A percentile compares a stretch with the other conserved stretches of the same genome.
Evolutionary conservation across 2,113 vertebrate genomes (phyloP).

Genomic region (Bos indicus): DNA sequence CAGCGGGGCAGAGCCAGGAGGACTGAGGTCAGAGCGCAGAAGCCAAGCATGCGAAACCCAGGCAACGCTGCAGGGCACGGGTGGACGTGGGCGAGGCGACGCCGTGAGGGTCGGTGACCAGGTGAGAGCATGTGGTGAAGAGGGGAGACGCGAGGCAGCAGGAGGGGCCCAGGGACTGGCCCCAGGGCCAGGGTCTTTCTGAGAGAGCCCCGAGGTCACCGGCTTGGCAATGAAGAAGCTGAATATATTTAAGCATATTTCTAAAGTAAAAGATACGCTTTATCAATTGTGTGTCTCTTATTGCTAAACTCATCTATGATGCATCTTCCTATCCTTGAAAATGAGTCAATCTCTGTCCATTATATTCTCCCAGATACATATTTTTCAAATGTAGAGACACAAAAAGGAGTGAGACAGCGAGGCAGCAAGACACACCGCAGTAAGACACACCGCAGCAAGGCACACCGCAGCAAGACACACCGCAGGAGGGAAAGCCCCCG

Average conservation of each 20-base stretch:
- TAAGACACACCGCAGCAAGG: no score
- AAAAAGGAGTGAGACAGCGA: not conserved
- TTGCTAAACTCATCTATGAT: not conserved
- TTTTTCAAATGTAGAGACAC: not conserved
- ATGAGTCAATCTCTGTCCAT: not conserved
- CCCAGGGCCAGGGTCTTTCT: not conserved
- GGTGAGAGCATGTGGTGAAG: not conserved
- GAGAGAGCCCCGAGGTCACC: not conserved
- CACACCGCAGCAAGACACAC: no score
- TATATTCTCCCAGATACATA: not conserved
- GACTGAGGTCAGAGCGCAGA: not conserved
- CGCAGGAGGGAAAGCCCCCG: not conserved
- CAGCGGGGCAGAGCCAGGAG: not conserved
- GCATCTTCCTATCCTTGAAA: not conserved
- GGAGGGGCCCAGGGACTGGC: not conserved
- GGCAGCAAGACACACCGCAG: not conserved
- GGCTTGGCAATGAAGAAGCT: not conserved
- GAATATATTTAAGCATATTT: not conserved
- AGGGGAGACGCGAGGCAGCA: accelerated
- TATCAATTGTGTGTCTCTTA: not conserved
- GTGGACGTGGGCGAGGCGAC: accelerated
- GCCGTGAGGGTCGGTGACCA: accelerated
- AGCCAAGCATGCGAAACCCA: not conserved
- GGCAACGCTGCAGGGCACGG: accelerated
- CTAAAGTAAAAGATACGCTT: not conserved